Percentiles rank a stretch among this genome's conserved stretches.
These are phyloP conservation scores for Mesorhabditis sp. DNA, from an alignment of 2,888 invertebrate genomes.

Conservation along the genomic window DNA sequence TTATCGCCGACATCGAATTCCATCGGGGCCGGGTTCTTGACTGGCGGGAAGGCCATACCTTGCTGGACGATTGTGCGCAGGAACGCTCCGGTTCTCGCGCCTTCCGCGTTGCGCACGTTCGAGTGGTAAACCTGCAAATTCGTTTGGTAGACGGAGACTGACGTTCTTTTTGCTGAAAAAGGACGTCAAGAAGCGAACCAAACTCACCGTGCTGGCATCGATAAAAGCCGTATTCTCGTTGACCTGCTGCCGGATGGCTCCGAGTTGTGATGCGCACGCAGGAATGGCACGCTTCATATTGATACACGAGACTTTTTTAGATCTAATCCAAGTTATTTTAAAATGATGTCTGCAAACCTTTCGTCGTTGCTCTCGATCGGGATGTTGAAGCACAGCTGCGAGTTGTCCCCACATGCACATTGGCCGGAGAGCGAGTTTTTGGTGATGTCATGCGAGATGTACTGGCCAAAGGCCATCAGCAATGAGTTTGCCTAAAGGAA, in stretches of 20 bases:
- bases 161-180: background rate
- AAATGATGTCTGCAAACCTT: slow-evolving; percentile 11
- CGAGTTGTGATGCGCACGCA: slow-evolving; percentile 63
- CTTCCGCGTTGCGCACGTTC: background rate
- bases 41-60: slow-evolving; percentile 1
- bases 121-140: slow-evolving; percentile 2
- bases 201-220: slow-evolving; percentile 66
- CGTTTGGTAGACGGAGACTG: background rate
- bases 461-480: slow-evolving; percentile 46
- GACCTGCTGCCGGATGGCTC: slow-evolving; percentile 79
- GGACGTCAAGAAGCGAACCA: background rate
- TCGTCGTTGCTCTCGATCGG: slow-evolving; percentile 29
- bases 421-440: slow-evolving; percentile 23
- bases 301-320: background rate
- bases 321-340: background rate
- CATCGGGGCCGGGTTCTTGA: background rate
- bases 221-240: slow-evolving; percentile 76
- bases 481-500: slow-evolving; percentile 32
- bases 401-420: slow-evolving; percentile 31
- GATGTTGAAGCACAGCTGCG: slow-evolving; percentile 35
- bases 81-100: background rate
- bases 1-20: slow-evolving; percentile 4
- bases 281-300: background rate
- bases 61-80: background rate
- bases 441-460: slow-evolving; percentile 54